Evolutionary conservation across 1,140 invertebrate species (phyloP).

Genomic region (Panagrolaimus sp.): DNA sequence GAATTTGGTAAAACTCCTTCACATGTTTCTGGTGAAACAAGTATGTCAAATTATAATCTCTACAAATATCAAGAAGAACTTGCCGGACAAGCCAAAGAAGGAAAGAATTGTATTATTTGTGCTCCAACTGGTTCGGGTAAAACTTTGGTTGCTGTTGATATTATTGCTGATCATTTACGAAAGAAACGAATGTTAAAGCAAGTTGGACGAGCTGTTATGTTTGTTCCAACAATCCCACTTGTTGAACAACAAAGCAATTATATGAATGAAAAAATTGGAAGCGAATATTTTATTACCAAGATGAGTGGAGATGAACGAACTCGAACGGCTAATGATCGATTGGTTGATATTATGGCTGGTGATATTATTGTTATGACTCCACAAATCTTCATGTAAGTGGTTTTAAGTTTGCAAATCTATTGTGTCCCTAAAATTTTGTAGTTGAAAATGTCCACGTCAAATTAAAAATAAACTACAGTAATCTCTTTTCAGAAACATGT

Average conservation of each 20-base stretch:
- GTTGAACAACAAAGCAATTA: constrained; percentile 32
- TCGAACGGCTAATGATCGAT: not conserved
- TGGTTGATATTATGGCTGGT: constrained; percentile 14
- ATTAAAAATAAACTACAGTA: not conserved
- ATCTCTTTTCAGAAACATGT: not conserved
- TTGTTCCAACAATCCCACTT: constrained; percentile 27
- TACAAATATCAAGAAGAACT: constrained; percentile 41
- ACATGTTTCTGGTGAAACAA: not conserved
- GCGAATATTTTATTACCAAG: not conserved
- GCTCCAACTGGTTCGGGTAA: constrained; percentile 45
- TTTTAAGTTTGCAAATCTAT: not conserved
- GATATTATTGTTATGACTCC: constrained; percentile 35
- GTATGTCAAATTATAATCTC: constrained; percentile 18
- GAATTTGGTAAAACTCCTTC: not conserved
- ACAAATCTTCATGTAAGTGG: constrained; percentile 28
- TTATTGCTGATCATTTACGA: constrained; percentile 34
- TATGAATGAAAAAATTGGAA: no score
- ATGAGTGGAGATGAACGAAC: not conserved
- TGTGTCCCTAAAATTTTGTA: no score
- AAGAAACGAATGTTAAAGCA: not conserved
- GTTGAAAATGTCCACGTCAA: no score
- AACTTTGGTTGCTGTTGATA: constrained; percentile 39
- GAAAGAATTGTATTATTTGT: constrained; percentile 40
- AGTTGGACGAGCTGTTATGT: constrained; percentile 20
- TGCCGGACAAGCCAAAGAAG: constrained; percentile 23